Evolutionary conservation across 2,113 vertebrate genomes (phyloP).

Genomic region (Psammodynastes pulverulentus): DNA sequence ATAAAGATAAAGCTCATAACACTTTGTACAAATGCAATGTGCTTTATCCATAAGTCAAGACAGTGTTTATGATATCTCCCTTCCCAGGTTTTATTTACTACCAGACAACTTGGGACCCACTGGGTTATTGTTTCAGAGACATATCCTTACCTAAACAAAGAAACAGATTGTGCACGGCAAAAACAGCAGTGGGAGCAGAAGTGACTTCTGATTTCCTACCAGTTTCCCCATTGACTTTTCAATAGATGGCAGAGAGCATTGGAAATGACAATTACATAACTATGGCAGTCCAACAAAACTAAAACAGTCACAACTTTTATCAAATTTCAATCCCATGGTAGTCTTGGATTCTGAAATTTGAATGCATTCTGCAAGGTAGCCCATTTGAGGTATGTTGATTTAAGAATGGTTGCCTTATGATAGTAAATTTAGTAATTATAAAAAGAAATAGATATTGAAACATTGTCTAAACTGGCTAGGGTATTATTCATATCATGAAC

Average conservation of each 20-base stretch:
- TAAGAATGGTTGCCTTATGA: too few relatives aligned
- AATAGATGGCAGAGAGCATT: too few relatives aligned
- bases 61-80: neutral
- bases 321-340: too few relatives aligned
- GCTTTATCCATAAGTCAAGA: neutral
- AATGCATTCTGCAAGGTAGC: too few relatives aligned
- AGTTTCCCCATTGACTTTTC: neutral
- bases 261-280: neutral
- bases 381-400: too few relatives aligned
- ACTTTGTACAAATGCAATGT: neutral
- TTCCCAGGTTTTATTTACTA: neutral
- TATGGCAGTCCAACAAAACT: too few relatives aligned
- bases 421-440: neutral
- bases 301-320: too few relatives aligned
- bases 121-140: neutral
- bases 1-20: neutral
- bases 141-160: neutral
- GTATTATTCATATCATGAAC: neutral
- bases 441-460: neutral
- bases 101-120: neutral
- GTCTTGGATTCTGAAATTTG: too few relatives aligned
- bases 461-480: neutral
- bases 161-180: neutral
- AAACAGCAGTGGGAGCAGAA: neutral
- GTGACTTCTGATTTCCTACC: neutral